Evolutionary conservation across 2,797 vertebrate genomes (phyloP).

Genomic region (Thripadectes ignobilis): DNA sequence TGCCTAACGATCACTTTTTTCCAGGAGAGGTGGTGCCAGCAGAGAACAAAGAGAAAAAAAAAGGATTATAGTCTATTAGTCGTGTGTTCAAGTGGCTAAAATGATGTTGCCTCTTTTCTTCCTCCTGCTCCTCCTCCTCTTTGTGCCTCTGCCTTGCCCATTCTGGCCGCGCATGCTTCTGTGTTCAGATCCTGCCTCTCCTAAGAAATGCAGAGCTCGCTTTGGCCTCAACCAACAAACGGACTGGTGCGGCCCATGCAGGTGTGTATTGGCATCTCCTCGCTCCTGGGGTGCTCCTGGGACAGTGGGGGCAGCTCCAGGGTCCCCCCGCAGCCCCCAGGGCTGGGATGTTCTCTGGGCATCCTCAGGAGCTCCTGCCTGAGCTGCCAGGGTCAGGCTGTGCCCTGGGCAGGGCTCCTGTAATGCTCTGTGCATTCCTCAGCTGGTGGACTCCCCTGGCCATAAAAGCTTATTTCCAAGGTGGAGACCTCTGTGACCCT

Average conservation of each 20-base stretch:
- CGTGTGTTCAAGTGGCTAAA: constrained; percentile 69
- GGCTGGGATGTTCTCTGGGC: not conserved
- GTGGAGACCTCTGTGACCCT: not conserved
- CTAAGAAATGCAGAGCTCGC: constrained; percentile 99
- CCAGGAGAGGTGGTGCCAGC: not conserved
- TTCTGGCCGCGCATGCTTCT: constrained; percentile 85
- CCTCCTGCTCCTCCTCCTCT: constrained; percentile 70
- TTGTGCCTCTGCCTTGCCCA: constrained; percentile 77
- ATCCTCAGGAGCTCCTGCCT: not conserved
- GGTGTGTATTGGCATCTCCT: constrained; percentile 88
- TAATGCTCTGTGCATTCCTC: not conserved
- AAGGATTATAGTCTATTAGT: constrained; percentile 20
- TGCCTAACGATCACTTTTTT: constrained; percentile 42
- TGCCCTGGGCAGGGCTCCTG: not conserved
- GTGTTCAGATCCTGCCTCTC: constrained; percentile 95
- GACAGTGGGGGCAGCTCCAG: not conserved
- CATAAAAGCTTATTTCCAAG: not conserved
- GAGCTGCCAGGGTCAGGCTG: not conserved
- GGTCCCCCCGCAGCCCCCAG: not conserved
- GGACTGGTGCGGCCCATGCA: constrained; percentile 99
- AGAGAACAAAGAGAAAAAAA: not conserved
- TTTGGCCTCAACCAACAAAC: constrained; percentile 99
- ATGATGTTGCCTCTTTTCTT: constrained; percentile 82
- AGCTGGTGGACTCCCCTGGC: not conserved
- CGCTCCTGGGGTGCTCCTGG: constrained; percentile 54